A percentile compares a stretch with the other conserved stretches of the same genome.
phyloP scores from a whole-genome alignment of 30 jellyfish, hydroid and myxozoan species.

The Cassiopea andromeda region DNA sequence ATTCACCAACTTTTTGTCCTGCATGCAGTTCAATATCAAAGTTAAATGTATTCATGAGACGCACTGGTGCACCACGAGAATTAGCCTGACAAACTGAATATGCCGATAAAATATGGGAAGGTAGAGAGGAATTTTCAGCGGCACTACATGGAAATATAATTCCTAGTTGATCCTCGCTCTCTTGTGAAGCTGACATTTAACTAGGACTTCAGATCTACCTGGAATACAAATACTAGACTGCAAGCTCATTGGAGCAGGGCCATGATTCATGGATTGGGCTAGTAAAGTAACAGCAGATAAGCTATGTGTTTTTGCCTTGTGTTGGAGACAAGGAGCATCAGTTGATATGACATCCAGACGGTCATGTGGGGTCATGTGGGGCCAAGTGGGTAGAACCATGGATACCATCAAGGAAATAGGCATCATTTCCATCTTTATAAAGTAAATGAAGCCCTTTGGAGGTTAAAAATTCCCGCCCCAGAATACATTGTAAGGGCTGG shows the following conservation, averaged over 20 bases:
- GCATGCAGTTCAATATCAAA: constrained; percentile 26
- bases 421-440: constrained; percentile 25
- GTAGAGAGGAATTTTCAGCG: not conserved
- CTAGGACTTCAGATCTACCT: constrained; percentile 30
- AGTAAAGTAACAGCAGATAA: constrained; percentile 1
- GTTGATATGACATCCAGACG: not conserved
- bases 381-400: constrained; percentile 41
- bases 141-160: constrained; percentile 13
- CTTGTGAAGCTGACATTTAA: constrained; percentile 6
- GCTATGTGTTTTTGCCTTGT: not conserved
- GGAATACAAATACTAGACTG: constrained; percentile 14
- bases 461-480: constrained; percentile 51
- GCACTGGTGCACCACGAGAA: constrained; percentile 17
- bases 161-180: constrained; percentile 24
- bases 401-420: constrained; percentile 43
- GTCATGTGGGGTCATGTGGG: constrained; percentile 7
- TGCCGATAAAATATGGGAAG: constrained; percentile 16
- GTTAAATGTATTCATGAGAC: constrained; percentile 28
- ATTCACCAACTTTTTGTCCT: constrained; percentile 25
- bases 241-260: constrained; percentile 47
- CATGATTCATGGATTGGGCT: constrained; percentile 34
- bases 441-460: constrained; percentile 57
- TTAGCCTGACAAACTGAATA: constrained; percentile 37
- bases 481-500: not conserved
- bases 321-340: not conserved